Evolutionary conservation across 2,113 vertebrate genomes (phyloP).

Genomic region (Corynorhinus townsendii): DNA sequence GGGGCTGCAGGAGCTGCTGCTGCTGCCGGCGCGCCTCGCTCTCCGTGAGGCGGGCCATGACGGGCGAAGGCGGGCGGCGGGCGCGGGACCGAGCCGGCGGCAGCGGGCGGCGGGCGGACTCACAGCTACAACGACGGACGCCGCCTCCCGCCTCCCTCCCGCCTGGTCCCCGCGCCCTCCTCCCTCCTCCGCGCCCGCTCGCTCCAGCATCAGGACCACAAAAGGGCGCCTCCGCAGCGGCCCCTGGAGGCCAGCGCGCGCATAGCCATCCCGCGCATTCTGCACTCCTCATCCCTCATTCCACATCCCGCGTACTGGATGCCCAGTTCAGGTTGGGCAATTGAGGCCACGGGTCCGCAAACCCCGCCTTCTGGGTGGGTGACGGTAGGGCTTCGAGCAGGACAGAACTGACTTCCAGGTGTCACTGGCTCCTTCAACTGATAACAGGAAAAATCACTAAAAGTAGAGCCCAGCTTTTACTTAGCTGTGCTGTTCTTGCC

Average conservation of each 20-base stretch:
- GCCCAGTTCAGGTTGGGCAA: not conserved
- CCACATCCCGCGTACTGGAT: not conserved
- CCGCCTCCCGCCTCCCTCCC: conserved; percentile 52
- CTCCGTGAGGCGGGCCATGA: conserved; percentile 96
- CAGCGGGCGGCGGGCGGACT: conserved; percentile 48
- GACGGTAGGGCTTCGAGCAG: not conserved
- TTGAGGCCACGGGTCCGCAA: not conserved
- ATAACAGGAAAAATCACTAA: not conserved
- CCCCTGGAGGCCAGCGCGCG: conserved; percentile 42
- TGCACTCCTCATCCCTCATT: not conserved
- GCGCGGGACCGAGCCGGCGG: conserved; percentile 27
- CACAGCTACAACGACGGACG: conserved; percentile 54
- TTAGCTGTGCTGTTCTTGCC: not conserved
- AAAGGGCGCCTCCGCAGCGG: conserved; percentile 72
- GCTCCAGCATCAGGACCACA: conserved; percentile 74
- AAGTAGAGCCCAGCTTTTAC: not conserved
- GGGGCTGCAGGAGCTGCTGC: conserved; percentile 85
- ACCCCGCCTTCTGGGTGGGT: not conserved
- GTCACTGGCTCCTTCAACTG: not conserved
- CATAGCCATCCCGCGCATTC: not conserved
- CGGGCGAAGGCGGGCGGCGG: conserved; percentile 49
- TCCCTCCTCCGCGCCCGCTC: conserved; percentile 26
- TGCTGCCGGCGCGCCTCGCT: conserved; percentile 92
- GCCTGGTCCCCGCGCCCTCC: conserved; percentile 6
- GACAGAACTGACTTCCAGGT: not conserved